Base-by-base conservation (phyloP, 2,888 invertebrate genomes). In the Kryphioiulus occultus region DNA sequence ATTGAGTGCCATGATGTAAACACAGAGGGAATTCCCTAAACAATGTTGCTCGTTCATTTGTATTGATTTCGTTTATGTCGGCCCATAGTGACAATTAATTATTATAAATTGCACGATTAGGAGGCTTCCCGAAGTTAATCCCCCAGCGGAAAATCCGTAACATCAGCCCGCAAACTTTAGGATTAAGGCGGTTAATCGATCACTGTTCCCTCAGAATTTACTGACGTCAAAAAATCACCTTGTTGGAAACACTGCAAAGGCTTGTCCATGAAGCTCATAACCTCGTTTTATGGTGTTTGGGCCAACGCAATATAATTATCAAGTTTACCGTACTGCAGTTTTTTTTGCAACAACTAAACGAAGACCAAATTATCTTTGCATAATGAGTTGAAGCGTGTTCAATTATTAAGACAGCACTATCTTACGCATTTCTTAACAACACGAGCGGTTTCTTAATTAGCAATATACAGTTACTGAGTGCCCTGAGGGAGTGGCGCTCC, bases 41-140 rank as follows among this genome's bases (percentile, higher is more conserved):
- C 68, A n/a, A 53, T 53, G 53, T 53, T 53, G n/a, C 53, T 17
- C 68, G 26, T 26, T 68, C 68, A 22, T 68, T 68, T 68, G 68
- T 68, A 68, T 68, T 26, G 68, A 68, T 68, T 68, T 68, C 68
- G 22, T 68, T 68, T 68, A 68, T 68, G 68, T 68, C 68, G 68
- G 26, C 22, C 68, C 26, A 68, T 68, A 68, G 68, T 68, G 68
- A 26, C 68, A 68, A 68, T 26, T 68, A 68, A 68, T 68, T 68
- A 68, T 68, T 68, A 68, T 68, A 68, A 26, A 68, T 68, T 68
- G 68, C 68, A 1, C 68, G 68, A 68, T 68, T 26, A 68, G 26
- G 68, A 68, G 68, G 68, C 68, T 68, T 68, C 68, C 22, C 26
- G 26, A 68, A 68, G 68, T 68, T 68, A 68, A 68, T 68, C 26